Evolutionary conservation across 2,113 vertebrate genomes (phyloP).

Genomic region (Ptilorrhoa leucosticta): DNA sequence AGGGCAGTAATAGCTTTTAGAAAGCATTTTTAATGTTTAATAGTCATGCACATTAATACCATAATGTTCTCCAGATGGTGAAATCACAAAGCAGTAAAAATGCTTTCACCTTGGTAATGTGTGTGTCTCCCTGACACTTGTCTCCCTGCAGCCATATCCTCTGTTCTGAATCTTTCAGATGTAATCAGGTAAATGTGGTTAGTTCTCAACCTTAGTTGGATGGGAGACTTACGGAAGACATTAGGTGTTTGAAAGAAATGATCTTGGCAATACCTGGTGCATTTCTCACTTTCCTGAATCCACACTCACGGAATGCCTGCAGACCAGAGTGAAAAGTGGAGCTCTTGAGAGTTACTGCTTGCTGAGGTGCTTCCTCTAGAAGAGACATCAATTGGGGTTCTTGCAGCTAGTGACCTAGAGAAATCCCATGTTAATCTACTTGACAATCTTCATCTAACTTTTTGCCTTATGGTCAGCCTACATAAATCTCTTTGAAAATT

Average conservation of each 20-base stretch:
- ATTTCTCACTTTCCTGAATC: background rate
- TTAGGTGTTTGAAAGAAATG: background rate
- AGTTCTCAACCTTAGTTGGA: background rate
- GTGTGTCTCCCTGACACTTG: background rate
- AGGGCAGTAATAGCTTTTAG: background rate
- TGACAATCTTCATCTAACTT: background rate
- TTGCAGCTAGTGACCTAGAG: background rate
- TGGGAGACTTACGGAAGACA: background rate
- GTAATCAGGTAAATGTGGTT: background rate
- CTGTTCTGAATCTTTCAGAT: background rate
- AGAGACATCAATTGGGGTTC: background rate
- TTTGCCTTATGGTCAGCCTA: background rate
- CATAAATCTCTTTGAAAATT: background rate
- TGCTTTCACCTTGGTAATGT: background rate
- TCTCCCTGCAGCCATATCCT: background rate
- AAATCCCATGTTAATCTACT: background rate
- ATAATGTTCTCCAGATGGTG: background rate
- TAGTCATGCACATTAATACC: background rate
- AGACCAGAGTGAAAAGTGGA: background rate
- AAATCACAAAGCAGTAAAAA: background rate
- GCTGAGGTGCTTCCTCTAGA: background rate
- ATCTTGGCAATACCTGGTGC: background rate
- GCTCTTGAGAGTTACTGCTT: background rate
- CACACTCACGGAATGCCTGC: background rate
- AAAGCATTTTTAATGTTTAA: background rate